These are phyloP conservation scores for Furcifer pardalis DNA, from an alignment of 2,797 vertebrate genomes.

Conservation along the genomic window DNA sequence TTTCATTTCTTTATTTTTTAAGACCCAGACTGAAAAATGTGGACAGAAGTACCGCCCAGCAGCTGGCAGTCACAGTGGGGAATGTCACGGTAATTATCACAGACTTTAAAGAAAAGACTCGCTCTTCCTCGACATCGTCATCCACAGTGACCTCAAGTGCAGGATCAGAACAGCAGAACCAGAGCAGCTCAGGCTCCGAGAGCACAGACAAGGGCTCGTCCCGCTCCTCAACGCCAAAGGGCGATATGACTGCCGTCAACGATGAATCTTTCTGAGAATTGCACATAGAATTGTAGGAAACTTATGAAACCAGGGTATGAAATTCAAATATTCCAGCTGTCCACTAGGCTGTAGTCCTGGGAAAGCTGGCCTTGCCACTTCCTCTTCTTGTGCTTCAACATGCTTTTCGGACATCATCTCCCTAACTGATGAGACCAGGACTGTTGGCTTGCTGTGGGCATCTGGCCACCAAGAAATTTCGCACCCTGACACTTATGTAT, in stretches of 20 bases:
- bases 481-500: constrained; percentile 94
- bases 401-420: constrained; percentile 71
- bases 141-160: constrained; percentile 98
- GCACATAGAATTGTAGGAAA: constrained; percentile 83
- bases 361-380: constrained; percentile 57
- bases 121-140: constrained; percentile 96
- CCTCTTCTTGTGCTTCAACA: constrained; percentile 62
- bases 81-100: constrained; percentile 99
- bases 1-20: constrained; percentile 53
- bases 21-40: constrained; percentile 99
- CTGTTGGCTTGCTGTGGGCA: constrained; percentile 75
- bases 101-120: constrained; percentile 99
- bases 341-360: constrained; percentile 73
- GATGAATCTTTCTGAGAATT: constrained; percentile 95
- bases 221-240: constrained; percentile 96
- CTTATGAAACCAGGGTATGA: constrained; percentile 81
- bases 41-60: constrained; percentile 97
- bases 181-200: constrained; percentile 98
- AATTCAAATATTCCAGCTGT: constrained; percentile 81
- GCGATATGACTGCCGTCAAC: constrained; percentile 91
- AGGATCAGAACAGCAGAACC: constrained; percentile 97
- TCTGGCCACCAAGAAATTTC: constrained; percentile 81
- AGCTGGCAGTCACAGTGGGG: constrained; percentile 97
- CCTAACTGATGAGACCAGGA: constrained; percentile 75
- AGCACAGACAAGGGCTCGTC: constrained; percentile 99